Conservation (phyloP, 2,888 invertebrate species). For the Chrysomela aeneicollis region DNA sequence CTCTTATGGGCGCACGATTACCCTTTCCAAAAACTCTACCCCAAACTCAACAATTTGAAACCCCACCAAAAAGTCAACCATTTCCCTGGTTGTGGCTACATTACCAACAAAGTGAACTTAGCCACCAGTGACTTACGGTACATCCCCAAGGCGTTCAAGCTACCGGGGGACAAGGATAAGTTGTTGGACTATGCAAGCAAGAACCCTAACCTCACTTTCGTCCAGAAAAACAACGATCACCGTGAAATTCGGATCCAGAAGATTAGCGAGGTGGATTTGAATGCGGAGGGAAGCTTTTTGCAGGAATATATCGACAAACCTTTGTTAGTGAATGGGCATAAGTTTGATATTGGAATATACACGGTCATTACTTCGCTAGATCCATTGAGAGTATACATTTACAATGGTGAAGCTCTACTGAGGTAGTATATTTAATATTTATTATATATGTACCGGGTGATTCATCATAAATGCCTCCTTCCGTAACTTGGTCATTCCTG, state of each 20-base stretch:
- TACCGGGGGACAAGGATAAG: slow-evolving; percentile 77
- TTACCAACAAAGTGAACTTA: slow-evolving; percentile 91
- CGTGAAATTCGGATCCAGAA: slow-evolving; percentile 82
- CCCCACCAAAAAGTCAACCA: slow-evolving; percentile 88
- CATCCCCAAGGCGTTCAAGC: slow-evolving; percentile 87
- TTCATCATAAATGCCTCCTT: too few relatives aligned
- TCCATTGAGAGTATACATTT: slow-evolving; percentile 88
- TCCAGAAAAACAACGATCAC: slow-evolving; percentile 93
- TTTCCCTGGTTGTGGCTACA: slow-evolving; percentile 91
- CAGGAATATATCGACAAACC: slow-evolving; percentile 92
- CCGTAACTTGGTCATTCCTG: too few relatives aligned
- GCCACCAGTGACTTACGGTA: slow-evolving; percentile 81
- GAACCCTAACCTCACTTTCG: slow-evolving; percentile 79
- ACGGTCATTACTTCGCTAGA: slow-evolving; percentile 89
- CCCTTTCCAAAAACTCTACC: slow-evolving; percentile 74
- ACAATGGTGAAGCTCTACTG: slow-evolving; percentile 84
- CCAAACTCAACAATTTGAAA: slow-evolving; percentile 67
- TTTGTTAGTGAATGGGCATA: slow-evolving; percentile 88
- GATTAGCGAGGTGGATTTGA: slow-evolving; percentile 76
- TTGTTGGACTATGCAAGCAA: slow-evolving; percentile 73
- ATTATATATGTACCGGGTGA: too few relatives aligned
- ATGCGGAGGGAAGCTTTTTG: slow-evolving; percentile 79
- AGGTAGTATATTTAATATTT: slow-evolving; percentile 69
- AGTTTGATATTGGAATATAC: slow-evolving; percentile 97
- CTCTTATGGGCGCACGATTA: slow-evolving; percentile 95